phyloP scores from a whole-genome alignment of 2,888 invertebrate genomes.

The Baronia brevicornis region DNA sequence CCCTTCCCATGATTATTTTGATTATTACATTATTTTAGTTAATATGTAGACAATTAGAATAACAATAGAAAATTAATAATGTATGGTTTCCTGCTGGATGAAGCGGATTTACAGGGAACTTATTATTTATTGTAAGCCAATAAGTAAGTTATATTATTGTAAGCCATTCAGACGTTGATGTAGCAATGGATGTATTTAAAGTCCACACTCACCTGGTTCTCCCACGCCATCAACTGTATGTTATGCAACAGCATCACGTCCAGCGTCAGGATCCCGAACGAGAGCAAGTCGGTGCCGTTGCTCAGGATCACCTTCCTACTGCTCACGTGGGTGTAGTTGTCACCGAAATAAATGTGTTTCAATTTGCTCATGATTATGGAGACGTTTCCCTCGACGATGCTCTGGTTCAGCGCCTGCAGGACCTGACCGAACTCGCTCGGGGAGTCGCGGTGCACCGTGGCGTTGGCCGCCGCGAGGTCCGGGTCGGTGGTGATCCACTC shows the following conservation, averaged over 20 bases:
- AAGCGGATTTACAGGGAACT: too few species aligned
- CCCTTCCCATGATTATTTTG: too few species aligned
- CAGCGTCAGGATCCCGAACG: constrained; percentile 73
- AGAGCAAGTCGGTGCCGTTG: constrained; percentile 65
- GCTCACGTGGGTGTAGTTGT: constrained; percentile 41
- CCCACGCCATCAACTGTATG: constrained; percentile 74
- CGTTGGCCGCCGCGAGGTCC: constrained; percentile 37
- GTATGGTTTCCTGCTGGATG: too few species aligned
- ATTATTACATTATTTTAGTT: too few species aligned
- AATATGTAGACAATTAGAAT: too few species aligned
- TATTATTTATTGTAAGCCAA: too few species aligned
- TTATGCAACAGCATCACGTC: constrained; percentile 75
- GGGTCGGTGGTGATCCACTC: constrained; percentile 66
- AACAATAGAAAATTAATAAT: too few species aligned
- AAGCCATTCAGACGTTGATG: too few species aligned
- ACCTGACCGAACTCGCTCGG: constrained; percentile 48
- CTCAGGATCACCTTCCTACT: constrained; percentile 49
- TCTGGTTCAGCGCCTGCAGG: constrained; percentile 68
- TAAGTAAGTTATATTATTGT: too few species aligned
- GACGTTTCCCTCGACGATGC: constrained; percentile 63
- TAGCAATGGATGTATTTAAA: too few species aligned
- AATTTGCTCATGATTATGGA: constrained; percentile 67
- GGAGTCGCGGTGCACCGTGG: constrained; percentile 26
- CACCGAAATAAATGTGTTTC: constrained; percentile 68
- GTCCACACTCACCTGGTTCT: constrained; percentile 59